These are phyloP conservation scores for Micronisus gabar DNA, from an alignment of 2,113 vertebrate genomes.

Conservation along the genomic window DNA sequence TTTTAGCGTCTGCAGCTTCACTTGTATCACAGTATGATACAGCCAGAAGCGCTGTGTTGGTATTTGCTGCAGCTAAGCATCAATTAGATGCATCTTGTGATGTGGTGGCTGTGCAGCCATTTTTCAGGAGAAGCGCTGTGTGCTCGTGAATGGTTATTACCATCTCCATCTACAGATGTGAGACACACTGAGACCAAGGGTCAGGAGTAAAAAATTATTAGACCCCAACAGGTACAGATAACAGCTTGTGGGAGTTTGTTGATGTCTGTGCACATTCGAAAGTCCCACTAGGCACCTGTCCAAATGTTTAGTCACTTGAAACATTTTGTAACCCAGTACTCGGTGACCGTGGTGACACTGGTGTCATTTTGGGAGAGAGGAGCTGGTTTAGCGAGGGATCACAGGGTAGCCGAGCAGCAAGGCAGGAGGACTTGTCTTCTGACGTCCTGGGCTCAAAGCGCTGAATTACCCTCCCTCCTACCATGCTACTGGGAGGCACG, in stretches of 20 bases:
- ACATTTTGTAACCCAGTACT: not conserved
- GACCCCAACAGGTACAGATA: not conserved
- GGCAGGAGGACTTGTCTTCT: not conserved
- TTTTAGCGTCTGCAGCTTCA: not conserved
- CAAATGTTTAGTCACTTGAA: not conserved
- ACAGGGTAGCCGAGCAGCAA: not conserved
- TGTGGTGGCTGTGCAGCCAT: not conserved
- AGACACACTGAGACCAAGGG: not conserved
- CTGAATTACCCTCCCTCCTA: not conserved
- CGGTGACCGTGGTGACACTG: rapidly evolving
- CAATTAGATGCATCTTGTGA: not conserved
- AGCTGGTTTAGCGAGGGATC: not conserved
- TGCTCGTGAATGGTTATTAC: not conserved
- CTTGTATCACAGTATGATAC: not conserved
- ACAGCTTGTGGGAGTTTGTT: not conserved
- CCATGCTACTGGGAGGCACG: rapidly evolving
- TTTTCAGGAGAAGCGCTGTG: not conserved
- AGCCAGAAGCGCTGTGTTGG: not conserved
- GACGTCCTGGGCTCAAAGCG: not conserved
- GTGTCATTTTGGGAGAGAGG: not conserved
- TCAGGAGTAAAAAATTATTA: not conserved
- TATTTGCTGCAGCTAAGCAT: not conserved
- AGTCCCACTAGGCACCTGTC: not conserved
- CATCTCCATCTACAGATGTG: not conserved
- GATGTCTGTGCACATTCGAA: not conserved